These are phyloP conservation scores for Hypocryptadius cinnamomeus DNA, from an alignment of 2,113 vertebrate genomes.

Conservation along the genomic window DNA sequence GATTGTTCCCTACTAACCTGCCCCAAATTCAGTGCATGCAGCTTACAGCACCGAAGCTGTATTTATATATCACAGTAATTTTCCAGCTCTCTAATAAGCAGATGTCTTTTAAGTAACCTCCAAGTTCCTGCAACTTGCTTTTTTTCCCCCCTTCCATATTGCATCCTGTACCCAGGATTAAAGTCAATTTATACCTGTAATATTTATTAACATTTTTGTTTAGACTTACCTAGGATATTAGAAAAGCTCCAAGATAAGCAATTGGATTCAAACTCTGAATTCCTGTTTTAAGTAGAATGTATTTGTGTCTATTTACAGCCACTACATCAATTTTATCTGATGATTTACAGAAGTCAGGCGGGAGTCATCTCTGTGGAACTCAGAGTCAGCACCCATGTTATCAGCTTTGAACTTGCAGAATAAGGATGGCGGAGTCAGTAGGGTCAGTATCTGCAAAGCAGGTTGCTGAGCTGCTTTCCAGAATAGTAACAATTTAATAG, in stretches of 20 bases:
- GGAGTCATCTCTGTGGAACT: background rate
- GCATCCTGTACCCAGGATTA: background rate
- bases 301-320: background rate
- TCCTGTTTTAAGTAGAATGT: background rate
- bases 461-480: background rate
- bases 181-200: background rate
- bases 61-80: background rate
- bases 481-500: background rate
- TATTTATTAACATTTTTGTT: background rate
- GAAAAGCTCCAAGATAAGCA: background rate
- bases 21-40: background rate
- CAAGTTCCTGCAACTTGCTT: background rate
- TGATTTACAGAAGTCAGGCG: background rate
- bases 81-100: background rate
- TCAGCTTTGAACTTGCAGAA: background rate
- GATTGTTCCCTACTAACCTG: background rate
- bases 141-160: rapidly evolving
- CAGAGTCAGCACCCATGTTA: background rate
- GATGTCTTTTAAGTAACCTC: background rate
- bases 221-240: background rate
- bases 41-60: background rate
- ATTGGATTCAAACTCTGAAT: background rate
- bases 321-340: slow-evolving; percentile 5
- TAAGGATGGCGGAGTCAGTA: background rate
- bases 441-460: background rate